Evolutionary conservation across 1,140 invertebrate species (phyloP).

Genomic region (Leguminivora glycinivorella): DNA sequence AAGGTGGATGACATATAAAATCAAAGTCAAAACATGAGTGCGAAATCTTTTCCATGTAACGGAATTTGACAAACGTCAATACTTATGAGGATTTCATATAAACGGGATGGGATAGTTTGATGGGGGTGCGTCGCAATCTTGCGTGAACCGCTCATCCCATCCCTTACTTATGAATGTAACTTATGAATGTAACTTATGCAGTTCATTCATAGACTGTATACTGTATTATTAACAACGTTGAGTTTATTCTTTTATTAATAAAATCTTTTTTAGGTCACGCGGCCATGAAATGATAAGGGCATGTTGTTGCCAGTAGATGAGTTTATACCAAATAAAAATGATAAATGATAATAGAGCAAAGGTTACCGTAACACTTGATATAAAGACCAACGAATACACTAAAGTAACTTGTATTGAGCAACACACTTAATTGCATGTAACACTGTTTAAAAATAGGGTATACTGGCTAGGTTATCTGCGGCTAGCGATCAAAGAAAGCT

Average conservation of each 20-base stretch:
- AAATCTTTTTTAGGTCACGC: constrained; percentile 73
- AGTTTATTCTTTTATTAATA: constrained; percentile 12
- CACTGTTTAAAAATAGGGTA: constrained; percentile 8
- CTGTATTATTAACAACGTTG: not conserved
- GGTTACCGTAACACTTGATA: constrained; percentile 74
- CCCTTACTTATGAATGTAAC: too few relatives aligned
- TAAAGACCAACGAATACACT: constrained; percentile 39
- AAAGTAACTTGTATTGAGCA: constrained; percentile 19
- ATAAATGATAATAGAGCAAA: constrained; percentile 64
- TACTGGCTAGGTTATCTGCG: not conserved
- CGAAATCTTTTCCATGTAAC: too few relatives aligned
- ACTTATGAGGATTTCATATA: too few relatives aligned
- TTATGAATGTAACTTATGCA: not conserved
- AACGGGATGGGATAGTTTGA: too few relatives aligned
- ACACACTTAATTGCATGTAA: not conserved
- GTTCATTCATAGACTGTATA: not conserved
- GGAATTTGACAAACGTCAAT: too few relatives aligned
- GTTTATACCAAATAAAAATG: constrained; percentile 64
- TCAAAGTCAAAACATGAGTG: too few relatives aligned
- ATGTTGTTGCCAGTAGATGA: constrained; percentile 65
- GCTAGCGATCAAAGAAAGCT: constrained; percentile 1
- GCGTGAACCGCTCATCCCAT: too few relatives aligned
- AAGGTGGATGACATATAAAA: too few relatives aligned
- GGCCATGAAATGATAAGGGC: constrained; percentile 63
- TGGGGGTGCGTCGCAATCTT: too few relatives aligned